Conservation (phyloP, 2,797 vertebrate genomes). For the Manis javanica region DNA sequence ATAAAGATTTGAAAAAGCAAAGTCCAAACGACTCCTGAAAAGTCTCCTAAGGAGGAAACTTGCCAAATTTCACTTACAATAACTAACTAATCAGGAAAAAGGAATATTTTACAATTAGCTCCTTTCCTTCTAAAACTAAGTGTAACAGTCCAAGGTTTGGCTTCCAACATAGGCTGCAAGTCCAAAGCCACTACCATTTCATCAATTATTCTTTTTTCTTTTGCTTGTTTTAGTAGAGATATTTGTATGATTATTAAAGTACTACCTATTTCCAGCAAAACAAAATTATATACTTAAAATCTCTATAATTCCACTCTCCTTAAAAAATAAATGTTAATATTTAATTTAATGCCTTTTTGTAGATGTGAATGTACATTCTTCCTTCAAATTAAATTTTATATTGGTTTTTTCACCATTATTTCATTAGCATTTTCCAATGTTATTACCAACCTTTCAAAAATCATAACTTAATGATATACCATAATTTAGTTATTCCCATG, state of each 20-base stretch:
- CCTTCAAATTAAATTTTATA: not conserved
- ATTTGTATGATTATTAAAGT: not conserved
- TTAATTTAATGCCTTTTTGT: not conserved
- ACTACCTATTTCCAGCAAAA: not conserved
- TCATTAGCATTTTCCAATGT: not conserved
- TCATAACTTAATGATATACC: not conserved
- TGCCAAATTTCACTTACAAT: not conserved
- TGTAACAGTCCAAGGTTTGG: not conserved
- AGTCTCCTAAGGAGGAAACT: not conserved
- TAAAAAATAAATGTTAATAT: not conserved
- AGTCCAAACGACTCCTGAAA: slow-evolving; percentile 27
- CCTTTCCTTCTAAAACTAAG: slow-evolving; percentile 42
- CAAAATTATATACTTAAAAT: slow-evolving; percentile 13
- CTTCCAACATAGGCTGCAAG: not conserved
- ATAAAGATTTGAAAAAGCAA: slow-evolving; percentile 56
- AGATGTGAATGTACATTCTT: not conserved
- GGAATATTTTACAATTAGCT: not conserved
- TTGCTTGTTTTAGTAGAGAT: slow-evolving; percentile 3
- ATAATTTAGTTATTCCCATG: not conserved
- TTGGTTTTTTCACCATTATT: not conserved
- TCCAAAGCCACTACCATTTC: not conserved
- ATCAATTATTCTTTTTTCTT: slow-evolving; percentile 8
- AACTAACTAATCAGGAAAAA: not conserved
- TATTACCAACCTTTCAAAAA: slow-evolving; percentile 19
- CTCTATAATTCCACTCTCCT: not conserved